Conservation (phyloP, 2,113 vertebrate genomes). For the Noturus placidus region DNA sequence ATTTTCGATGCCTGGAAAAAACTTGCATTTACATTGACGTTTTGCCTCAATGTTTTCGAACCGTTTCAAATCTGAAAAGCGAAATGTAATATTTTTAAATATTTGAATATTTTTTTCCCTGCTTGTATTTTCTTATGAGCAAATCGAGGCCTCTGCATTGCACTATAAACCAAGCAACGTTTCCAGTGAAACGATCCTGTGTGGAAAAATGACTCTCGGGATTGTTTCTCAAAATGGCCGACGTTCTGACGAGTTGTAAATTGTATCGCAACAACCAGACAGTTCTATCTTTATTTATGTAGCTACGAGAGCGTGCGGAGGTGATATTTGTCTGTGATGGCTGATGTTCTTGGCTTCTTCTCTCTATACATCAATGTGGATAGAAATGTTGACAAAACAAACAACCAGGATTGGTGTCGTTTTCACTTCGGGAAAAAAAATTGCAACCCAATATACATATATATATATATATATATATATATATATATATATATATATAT, state of each 20-base stretch:
- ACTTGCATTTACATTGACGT: background rate
- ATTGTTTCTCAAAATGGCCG: background rate
- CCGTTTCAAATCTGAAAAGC: background rate
- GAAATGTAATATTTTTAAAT: background rate
- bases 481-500: no score
- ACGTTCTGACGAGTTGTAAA: background rate
- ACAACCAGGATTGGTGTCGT: background rate
- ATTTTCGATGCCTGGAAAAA: background rate
- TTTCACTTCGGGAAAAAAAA: background rate
- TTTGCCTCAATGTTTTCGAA: background rate
- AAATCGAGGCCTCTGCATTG: background rate
- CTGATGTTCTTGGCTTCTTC: background rate
- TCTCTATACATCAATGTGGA: background rate
- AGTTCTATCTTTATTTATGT: background rate
- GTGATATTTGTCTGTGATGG: background rate
- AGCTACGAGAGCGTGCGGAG: background rate
- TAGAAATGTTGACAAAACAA: background rate
- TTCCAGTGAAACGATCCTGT: conserved; percentile 2
- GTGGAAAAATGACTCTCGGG: background rate
- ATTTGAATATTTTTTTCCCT: background rate
- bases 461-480: no score
- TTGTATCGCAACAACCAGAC: background rate
- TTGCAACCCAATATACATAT: no score
- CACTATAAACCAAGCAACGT: no score
- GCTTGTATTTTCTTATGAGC: background rate